Evolutionary conservation across 2,113 vertebrate species (phyloP).

Genomic region (Pachycephala philippinensis): DNA sequence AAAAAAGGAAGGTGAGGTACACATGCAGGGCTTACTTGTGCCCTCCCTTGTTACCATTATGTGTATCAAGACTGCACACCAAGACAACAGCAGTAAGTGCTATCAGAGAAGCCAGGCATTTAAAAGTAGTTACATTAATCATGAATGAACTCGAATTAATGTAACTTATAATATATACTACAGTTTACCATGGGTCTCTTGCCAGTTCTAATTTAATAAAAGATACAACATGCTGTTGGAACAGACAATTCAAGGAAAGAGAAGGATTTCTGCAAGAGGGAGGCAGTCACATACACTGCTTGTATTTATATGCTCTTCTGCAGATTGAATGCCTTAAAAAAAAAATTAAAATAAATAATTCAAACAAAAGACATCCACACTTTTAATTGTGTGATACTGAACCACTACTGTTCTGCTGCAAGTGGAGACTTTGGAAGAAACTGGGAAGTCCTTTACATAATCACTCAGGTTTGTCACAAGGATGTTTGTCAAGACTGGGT

Average conservation of each 20-base stretch:
- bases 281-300: neutral
- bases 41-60: neutral
- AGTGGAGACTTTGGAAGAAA: neutral
- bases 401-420: neutral
- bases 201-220: neutral
- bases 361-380: neutral
- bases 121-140: neutral
- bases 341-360: neutral
- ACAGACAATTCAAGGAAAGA: neutral
- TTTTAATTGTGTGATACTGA: neutral
- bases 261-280: neutral
- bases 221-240: neutral
- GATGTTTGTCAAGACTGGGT: neutral
- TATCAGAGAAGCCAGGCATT: neutral
- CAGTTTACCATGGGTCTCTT: neutral
- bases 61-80: neutral
- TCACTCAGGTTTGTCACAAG: neutral
- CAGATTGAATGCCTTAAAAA: neutral
- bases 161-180: conserved; percentile 32
- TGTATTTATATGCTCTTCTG: neutral
- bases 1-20: neutral
- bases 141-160: conserved; percentile 24
- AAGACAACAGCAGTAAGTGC: neutral
- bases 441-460: neutral
- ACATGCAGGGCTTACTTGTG: neutral